Percentiles rank a stretch among this genome's conserved stretches.
Evolutionary conservation across 2,113 vertebrate genomes (phyloP).

Genomic region (Climacteris rufus): DNA sequence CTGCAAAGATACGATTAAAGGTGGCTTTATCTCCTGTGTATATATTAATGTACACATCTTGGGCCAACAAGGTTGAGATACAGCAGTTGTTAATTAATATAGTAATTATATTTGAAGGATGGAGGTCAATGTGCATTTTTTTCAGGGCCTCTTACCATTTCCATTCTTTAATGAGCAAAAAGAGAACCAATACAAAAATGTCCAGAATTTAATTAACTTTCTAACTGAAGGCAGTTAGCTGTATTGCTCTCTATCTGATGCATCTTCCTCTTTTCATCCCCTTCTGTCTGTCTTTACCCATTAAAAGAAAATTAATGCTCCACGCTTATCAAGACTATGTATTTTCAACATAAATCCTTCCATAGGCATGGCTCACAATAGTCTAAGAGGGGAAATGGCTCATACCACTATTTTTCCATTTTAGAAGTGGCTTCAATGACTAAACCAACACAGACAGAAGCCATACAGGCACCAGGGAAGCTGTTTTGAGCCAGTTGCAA

Average conservation of each 20-base stretch:
- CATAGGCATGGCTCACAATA: not conserved
- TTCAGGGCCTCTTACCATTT: not conserved
- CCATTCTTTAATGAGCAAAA: not conserved
- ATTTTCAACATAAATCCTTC: slow-evolving; percentile 7
- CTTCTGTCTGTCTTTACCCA: not conserved
- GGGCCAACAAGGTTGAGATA: not conserved
- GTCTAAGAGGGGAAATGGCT: not conserved
- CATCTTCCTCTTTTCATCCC: not conserved
- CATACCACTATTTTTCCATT: not conserved
- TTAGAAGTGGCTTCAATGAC: not conserved
- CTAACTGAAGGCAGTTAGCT: not conserved
- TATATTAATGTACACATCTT: not conserved
- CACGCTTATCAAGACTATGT: not conserved
- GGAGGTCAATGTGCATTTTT: not conserved
- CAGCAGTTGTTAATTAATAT: not conserved
- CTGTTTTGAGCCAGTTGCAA: not conserved
- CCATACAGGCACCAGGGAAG: not conserved
- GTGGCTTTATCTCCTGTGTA: not conserved
- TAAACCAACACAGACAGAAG: not conserved
- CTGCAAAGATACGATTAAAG: not conserved
- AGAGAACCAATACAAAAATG: not conserved
- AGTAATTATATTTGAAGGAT: not conserved
- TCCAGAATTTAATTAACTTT: not conserved
- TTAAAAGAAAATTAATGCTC: not conserved
- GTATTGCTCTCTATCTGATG: not conserved